Evolutionary conservation across 1,140 invertebrate species (phyloP).

Genomic region (Berghia stephanieae): DNA sequence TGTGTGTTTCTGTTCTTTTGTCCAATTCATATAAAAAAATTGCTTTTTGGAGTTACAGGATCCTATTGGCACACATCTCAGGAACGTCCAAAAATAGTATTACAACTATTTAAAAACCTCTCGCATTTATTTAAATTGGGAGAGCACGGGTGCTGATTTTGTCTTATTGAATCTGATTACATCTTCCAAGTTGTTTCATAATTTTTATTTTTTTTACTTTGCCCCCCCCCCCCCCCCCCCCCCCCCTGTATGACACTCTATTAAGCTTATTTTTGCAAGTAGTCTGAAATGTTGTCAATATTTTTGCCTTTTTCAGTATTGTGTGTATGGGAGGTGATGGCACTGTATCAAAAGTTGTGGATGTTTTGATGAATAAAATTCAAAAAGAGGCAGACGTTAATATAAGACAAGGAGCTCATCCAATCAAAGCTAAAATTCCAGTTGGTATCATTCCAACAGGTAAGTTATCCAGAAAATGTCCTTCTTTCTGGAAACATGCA

Average conservation of each 20-base stretch:
- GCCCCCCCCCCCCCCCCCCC: no score
- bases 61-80: background rate
- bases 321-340: constrained; percentile 61
- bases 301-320: constrained; percentile 47
- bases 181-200: background rate
- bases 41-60: background rate
- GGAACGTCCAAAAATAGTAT: background rate
- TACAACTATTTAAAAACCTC: background rate
- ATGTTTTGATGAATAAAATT: constrained; percentile 48
- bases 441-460: constrained; percentile 61
- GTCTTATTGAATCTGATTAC: background rate
- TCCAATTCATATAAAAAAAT: background rate
- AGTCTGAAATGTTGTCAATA: background rate
- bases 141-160: background rate
- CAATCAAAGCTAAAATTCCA: constrained; percentile 42
- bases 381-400: constrained; percentile 52
- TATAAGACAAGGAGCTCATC: constrained; percentile 45
- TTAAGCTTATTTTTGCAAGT: no score
- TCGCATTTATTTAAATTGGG: background rate
- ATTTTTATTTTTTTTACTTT: constrained; percentile 18
- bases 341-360: constrained; percentile 55
- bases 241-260: no score
- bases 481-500: no score
- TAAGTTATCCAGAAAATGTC: constrained; percentile 37
- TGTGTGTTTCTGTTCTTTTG: background rate